Evolutionary conservation across 1,140 invertebrate species (phyloP), one percentile per base, ranked within the genome.

Genomic region (Nixonia krombeini): DNA sequence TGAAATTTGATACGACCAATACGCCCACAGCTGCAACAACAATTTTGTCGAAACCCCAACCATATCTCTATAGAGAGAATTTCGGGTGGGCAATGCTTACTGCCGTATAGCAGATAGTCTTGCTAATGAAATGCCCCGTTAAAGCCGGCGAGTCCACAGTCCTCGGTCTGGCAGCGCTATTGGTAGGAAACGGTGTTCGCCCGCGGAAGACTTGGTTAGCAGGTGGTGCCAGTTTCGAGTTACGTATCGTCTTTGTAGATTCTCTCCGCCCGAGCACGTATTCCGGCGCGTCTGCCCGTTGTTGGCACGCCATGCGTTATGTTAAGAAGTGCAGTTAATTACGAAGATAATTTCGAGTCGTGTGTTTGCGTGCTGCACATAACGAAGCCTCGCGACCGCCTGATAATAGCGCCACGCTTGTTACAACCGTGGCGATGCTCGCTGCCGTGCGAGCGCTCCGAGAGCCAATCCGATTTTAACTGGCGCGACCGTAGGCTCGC

Each of bases 241-340:
- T 83, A 81, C 81, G 68, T 77, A 81, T 76, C 76, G 76, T 81
- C 77, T 80, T 78, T 72, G 77, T 79, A 70, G 74, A 78, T 80
- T 74, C 67, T 59, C 53, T 40, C 26, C 64, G 41, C 45, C 67
- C 74, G 73, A 78, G 78, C 79, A 76, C 79, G 66, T 78, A 80
- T 76, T 72, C 59, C 56, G 50, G 64, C 70, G 69, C 72, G 81
- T 82, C 81, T 76, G 78, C 75, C 68, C 63, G 57, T 74, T 76
- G 69, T 76, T 80, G 76, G 79, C 82, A 83, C 80, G 82, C 81
- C 82, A 85, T 84, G 79, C 79, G 76, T 85, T 83, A 84, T 79
- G 78, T 83, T 82, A 84, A 85, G 83, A 84, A 83, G 79, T 81
- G 79, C 80, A 82, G 82, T 85, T 85, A 85, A 84, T 85, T 85